phyloP scores from a whole-genome alignment of 2,113 vertebrate genomes.

The Xenotilapia leptura region DNA sequence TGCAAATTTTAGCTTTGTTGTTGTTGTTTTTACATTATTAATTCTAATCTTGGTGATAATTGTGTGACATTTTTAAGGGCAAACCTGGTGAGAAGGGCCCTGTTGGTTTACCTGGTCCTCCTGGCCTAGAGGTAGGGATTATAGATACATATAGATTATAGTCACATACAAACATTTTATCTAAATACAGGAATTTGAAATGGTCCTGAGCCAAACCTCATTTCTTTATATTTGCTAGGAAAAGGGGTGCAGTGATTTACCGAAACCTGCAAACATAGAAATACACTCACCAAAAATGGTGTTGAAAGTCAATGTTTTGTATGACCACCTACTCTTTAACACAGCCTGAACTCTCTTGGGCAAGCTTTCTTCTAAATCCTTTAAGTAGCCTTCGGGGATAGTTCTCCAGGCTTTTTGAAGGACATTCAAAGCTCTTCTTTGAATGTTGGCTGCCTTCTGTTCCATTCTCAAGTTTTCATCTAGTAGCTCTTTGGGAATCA shows the following conservation, averaged over 20 bases:
- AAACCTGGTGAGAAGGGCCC: conserved; percentile 84
- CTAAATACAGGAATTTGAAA: not conserved
- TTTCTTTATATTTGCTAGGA: not conserved
- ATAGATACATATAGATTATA: not conserved
- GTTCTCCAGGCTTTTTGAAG: not conserved
- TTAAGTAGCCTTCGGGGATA: not conserved
- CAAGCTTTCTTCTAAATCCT: not conserved
- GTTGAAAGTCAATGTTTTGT: not conserved
- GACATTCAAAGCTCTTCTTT: not conserved
- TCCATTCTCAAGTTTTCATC: not conserved
- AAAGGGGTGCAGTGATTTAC: not conserved
- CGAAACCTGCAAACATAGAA: not conserved
- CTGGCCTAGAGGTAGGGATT: conserved; percentile 82
- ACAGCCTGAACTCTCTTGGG: not conserved
- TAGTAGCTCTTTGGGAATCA: not conserved
- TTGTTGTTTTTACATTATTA: not conserved
- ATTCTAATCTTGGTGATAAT: not conserved
- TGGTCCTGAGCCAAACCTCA: not conserved
- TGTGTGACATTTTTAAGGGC: conserved; percentile 70
- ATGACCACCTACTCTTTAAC: not conserved
- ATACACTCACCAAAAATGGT: not conserved
- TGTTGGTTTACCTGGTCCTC: conserved; percentile 78
- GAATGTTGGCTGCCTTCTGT: not conserved
- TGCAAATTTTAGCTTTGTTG: not conserved
- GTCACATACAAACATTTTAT: not conserved